Percentiles rank a stretch among this genome's conserved stretches.
Conservation (phyloP, 2,888 invertebrate species). For the Matsumyia berberina region DNA sequence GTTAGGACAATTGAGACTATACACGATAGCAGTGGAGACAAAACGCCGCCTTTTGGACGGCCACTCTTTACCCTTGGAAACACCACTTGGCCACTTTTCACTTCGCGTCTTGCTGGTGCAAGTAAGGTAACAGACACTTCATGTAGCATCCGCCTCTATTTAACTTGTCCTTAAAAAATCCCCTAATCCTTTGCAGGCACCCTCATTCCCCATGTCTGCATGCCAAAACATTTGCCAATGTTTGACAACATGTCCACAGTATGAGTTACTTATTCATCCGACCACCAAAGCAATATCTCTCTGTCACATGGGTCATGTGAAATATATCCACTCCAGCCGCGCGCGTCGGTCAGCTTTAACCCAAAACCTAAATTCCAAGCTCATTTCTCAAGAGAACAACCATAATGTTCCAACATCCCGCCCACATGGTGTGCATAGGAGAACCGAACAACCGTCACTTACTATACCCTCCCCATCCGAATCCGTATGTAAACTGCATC, state of each 20-base stretch:
- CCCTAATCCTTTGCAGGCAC: neutral
- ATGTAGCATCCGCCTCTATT: no score
- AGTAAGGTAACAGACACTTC: no score
- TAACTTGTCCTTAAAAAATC: neutral
- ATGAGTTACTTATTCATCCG: slow-evolving; percentile 57
- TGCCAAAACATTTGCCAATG: slow-evolving; percentile 56
- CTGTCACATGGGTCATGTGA: slow-evolving; percentile 70
- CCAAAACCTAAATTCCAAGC: slow-evolving; percentile 68
- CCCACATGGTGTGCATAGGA: slow-evolving; percentile 57
- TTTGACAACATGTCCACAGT: slow-evolving; percentile 67
- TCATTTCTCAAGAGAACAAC: slow-evolving; percentile 68
- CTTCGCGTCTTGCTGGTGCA: no score
- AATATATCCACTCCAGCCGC: slow-evolving; percentile 50
- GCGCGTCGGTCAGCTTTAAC: slow-evolving; percentile 37
- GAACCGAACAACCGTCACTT: slow-evolving; percentile 40
- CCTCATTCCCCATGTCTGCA: slow-evolving; percentile 9
- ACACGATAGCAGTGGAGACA: no score
- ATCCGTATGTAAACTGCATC: slow-evolving; percentile 73
- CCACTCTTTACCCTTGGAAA: no score
- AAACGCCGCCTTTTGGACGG: no score
- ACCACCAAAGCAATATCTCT: slow-evolving; percentile 64
- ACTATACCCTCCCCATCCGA: slow-evolving; percentile 25
- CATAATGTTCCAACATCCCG: slow-evolving; percentile 68
- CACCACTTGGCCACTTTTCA: no score
- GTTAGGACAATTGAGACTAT: no score